Evolutionary conservation across 2,888 invertebrate species (phyloP).

Genomic region (Erebia ligea): DNA sequence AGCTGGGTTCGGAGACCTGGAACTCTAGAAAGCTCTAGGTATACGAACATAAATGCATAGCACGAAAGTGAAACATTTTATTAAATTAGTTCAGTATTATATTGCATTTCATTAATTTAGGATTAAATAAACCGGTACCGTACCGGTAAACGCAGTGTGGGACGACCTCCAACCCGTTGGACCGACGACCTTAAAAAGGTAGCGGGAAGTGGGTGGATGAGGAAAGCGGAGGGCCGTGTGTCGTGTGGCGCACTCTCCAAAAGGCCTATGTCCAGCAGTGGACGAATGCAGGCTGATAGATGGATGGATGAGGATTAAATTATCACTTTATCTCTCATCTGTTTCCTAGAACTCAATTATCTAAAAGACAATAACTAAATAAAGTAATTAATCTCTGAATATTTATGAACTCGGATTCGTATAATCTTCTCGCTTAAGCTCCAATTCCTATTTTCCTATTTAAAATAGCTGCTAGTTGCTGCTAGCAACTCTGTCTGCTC

Average conservation of each 20-base stretch:
- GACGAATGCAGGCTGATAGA: too few species aligned
- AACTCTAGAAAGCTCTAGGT: neutral
- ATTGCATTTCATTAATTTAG: slow-evolving; percentile 46
- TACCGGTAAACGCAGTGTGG: too few species aligned
- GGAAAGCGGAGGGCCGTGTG: too few species aligned
- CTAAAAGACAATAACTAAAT: slow-evolving; percentile 63
- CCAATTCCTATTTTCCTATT: slow-evolving; percentile 69
- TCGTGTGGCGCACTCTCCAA: too few species aligned
- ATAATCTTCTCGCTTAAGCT: slow-evolving; percentile 62
- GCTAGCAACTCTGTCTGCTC: neutral
- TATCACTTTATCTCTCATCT: slow-evolving; percentile 53
- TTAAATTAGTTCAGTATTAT: neutral
- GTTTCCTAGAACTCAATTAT: slow-evolving; percentile 61
- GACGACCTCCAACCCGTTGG: too few species aligned
- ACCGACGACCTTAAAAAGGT: too few species aligned
- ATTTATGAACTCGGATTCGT: slow-evolving; percentile 72
- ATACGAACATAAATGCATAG: neutral
- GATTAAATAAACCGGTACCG: too few species aligned
- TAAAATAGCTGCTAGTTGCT: slow-evolving; percentile 47
- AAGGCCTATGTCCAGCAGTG: too few species aligned
- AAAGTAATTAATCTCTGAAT: slow-evolving; percentile 76
- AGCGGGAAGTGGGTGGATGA: too few species aligned
- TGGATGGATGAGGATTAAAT: slow-evolving; percentile 52
- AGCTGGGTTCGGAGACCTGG: neutral
- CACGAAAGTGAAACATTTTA: neutral